Conservation (phyloP, 2,113 vertebrate species). For the Corydoras maculifer region DNA sequence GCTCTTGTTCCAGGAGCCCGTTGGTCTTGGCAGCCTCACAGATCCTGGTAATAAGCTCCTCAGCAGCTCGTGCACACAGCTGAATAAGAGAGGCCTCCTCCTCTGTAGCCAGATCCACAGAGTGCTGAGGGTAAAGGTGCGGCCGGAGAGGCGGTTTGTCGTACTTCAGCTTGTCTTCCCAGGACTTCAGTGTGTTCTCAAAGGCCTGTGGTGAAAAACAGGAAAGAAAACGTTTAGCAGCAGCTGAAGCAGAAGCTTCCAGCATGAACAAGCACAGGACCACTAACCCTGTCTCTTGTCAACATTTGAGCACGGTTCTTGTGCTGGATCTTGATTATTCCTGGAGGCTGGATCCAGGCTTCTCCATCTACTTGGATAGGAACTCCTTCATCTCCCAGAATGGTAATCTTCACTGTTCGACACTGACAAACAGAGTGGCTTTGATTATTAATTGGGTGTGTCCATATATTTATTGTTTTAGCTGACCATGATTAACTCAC, state of each 20-base stretch:
- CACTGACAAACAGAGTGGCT: constrained; percentile 60
- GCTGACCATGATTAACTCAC: constrained; percentile 49
- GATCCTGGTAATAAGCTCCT: constrained; percentile 95
- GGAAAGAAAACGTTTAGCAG: neutral
- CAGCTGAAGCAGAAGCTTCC: neutral
- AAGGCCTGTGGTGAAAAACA: constrained; percentile 75
- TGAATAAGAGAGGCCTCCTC: constrained; percentile 83
- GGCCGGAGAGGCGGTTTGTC: constrained; percentile 84
- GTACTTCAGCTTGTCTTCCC: constrained; percentile 95
- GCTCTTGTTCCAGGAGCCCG: constrained; percentile 87
- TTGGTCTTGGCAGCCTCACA: constrained; percentile 94
- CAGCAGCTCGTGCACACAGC: constrained; percentile 82
- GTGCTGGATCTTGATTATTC: constrained; percentile 95
- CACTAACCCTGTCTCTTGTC: constrained; percentile 88
- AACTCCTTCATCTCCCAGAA: constrained; percentile 92
- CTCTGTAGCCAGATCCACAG: constrained; percentile 83
- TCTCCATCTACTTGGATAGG: constrained; percentile 96
- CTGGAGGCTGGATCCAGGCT: constrained; percentile 94
- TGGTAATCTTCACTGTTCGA: constrained; percentile 95
- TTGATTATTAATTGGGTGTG: neutral
- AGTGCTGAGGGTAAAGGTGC: constrained; percentile 85
- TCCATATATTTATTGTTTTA: neutral
- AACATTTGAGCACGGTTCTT: constrained; percentile 98
- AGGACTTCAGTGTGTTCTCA: constrained; percentile 94
- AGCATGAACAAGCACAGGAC: neutral